Conservation (phyloP, 1,140 invertebrate genomes). For the Achroia grisella region DNA sequence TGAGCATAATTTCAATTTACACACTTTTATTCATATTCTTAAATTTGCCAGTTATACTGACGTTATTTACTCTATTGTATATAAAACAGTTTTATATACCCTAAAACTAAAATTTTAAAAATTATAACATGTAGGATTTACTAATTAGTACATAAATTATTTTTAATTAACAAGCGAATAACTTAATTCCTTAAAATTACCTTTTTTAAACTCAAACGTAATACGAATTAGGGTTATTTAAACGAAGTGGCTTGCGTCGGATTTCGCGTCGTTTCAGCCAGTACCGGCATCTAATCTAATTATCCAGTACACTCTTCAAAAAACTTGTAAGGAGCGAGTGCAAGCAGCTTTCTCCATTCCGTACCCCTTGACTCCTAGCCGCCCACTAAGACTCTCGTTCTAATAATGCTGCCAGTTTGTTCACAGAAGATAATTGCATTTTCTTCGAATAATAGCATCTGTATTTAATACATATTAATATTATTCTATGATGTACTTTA, state of each 20-base stretch:
- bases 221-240: too few relatives aligned
- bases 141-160: neutral
- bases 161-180: too few relatives aligned
- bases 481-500: too few relatives aligned
- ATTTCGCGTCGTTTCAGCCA: conserved; percentile 18
- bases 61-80: too few relatives aligned
- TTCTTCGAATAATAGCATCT: conserved; percentile 36
- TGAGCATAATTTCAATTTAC: conserved; percentile 1
- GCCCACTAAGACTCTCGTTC: conserved; percentile 7
- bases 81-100: too few relatives aligned
- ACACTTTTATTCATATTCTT: too few relatives aligned
- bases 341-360: conserved; percentile 38
- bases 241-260: conserved; percentile 21
- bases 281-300: conserved; percentile 50
- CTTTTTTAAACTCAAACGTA: too few relatives aligned
- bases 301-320: conserved; percentile 45
- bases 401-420: conserved; percentile 16
- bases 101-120: neutral
- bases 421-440: conserved; percentile 34
- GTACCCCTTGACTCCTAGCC: conserved; percentile 19
- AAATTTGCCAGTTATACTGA: too few relatives aligned
- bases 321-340: conserved; percentile 39
- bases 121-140: neutral
- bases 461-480: neutral
- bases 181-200: too few relatives aligned